These are phyloP conservation scores for Grammomys dolichurus DNA, from an alignment of 2,113 vertebrate genomes.

Conservation along the genomic window DNA sequence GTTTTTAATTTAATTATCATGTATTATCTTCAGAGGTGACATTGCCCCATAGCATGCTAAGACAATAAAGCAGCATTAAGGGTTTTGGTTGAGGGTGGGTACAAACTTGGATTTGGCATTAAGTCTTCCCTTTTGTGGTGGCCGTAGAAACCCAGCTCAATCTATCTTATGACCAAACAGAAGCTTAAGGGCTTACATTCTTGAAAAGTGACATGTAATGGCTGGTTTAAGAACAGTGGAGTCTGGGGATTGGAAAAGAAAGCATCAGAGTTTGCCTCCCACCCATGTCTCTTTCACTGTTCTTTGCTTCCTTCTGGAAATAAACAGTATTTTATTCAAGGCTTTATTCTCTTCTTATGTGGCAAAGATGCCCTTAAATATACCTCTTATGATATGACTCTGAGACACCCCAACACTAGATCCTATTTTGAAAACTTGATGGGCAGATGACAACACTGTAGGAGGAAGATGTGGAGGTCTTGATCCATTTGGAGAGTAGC, in stretches of 20 bases:
- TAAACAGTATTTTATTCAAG: not conserved
- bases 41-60: not conserved
- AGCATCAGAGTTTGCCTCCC: not conserved
- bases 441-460: not conserved
- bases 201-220: not conserved
- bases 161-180: not conserved
- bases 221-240: not conserved
- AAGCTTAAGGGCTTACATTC: not conserved
- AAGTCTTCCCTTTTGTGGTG: not conserved
- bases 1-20: not conserved
- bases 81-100: not conserved
- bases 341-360: not conserved
- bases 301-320: not conserved
- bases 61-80: no score
- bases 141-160: not conserved
- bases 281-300: not conserved
- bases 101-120: not conserved
- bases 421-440: not conserved
- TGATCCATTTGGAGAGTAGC: not conserved
- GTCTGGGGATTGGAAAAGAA: not conserved
- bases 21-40: conserved; percentile 2
- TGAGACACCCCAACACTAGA: not conserved
- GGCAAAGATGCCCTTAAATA: not conserved
- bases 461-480: not conserved
- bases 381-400: not conserved